phyloP scores from a whole-genome alignment of 2,888 invertebrate species.

The Drosophila kokeensis region DNA sequence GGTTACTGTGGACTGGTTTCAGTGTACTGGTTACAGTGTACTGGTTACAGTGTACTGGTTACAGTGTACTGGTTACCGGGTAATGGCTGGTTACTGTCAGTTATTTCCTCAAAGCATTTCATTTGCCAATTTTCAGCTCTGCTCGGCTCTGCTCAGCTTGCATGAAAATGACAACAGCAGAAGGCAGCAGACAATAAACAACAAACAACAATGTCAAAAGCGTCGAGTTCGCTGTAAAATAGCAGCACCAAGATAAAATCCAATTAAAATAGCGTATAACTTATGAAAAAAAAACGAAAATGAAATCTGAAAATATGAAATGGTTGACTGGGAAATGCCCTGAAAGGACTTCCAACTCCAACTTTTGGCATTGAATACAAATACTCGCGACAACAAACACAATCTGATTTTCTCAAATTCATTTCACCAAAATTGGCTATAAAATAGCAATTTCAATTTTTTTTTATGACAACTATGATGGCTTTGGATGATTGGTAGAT shows the following conservation, averaged over 20 bases:
- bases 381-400: not conserved
- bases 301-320: not conserved
- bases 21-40: not conserved
- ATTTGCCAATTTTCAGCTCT: constrained; percentile 69
- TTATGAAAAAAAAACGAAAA: constrained; percentile 38
- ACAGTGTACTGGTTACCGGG: not conserved
- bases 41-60: not conserved
- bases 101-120: constrained; percentile 74
- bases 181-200: constrained; percentile 4
- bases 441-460: not conserved
- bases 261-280: constrained; percentile 73
- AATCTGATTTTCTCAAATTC: not conserved
- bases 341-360: not conserved
- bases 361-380: not conserved
- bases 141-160: constrained; percentile 46
- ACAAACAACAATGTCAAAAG: constrained; percentile 38
- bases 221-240: constrained; percentile 51
- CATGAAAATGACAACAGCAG: constrained; percentile 57
- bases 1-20: not conserved
- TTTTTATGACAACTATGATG: not conserved
- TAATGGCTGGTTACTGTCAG: constrained; percentile 39
- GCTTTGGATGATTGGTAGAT: not conserved
- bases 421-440: not conserved
- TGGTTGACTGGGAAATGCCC: constrained; percentile 50
- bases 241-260: constrained; percentile 74